phyloP scores from a whole-genome alignment of 2,888 invertebrate species.

The Sycophila texana region DNA sequence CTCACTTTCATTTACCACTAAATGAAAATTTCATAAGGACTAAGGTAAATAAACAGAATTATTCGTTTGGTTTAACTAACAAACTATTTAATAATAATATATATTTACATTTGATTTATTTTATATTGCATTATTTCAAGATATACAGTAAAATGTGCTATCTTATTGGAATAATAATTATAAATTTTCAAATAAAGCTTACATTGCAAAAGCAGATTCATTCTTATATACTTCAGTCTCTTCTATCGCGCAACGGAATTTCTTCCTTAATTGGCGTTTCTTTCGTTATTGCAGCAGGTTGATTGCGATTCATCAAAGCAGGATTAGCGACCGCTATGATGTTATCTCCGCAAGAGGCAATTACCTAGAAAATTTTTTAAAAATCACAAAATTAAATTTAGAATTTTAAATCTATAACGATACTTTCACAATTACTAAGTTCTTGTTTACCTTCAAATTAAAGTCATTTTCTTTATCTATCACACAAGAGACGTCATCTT shows the following conservation, averaged over 20 bases:
- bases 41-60: not conserved
- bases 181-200: constrained; percentile 34
- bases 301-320: constrained; percentile 79
- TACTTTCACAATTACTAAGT: not conserved
- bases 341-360: constrained; percentile 89
- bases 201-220: constrained; percentile 35
- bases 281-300: constrained; percentile 48
- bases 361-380: constrained; percentile 78
- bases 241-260: constrained; percentile 54
- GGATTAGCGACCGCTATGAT: constrained; percentile 94
- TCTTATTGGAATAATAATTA: constrained; percentile 31
- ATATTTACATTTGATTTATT: constrained; percentile 52
- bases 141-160: constrained; percentile 41
- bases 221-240: constrained; percentile 52
- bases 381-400: no score
- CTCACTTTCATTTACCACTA: no score
- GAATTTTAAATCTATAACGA: no score
- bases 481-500: constrained; percentile 64
- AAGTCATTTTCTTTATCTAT: constrained; percentile 72
- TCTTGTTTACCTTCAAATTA: constrained; percentile 70
- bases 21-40: not conserved
- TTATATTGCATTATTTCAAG: constrained; percentile 41
- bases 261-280: constrained; percentile 73
- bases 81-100: constrained; percentile 45
- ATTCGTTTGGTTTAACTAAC: constrained; percentile 32